Conservation (phyloP, 2,113 vertebrate genomes). For the Lamprologus ornatipinnis region DNA sequence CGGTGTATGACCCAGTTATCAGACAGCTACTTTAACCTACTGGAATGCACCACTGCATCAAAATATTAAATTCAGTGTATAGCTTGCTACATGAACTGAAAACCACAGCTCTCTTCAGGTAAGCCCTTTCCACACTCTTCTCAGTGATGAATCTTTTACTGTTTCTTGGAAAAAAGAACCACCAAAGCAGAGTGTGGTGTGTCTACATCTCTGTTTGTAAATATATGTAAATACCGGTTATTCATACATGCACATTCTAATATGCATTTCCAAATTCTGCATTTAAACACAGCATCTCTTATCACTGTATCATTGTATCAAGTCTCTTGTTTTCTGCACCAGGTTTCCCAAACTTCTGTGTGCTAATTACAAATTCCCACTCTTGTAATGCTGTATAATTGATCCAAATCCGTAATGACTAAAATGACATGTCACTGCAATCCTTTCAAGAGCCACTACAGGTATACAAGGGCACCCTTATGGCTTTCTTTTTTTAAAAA, state of each 20-base stretch:
- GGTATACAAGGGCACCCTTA: background rate
- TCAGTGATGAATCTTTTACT: background rate
- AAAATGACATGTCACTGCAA: background rate
- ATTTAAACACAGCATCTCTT: background rate
- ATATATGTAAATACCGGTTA: background rate
- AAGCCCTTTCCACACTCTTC: background rate
- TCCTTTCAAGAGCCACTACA: background rate
- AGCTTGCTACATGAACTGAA: background rate
- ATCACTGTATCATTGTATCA: background rate
- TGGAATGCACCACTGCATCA: background rate
- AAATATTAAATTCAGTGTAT: background rate
- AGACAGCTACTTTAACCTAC: background rate
- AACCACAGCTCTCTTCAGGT: background rate
- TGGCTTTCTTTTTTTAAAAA: rapidly evolving
- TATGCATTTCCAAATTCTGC: background rate
- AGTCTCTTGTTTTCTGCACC: background rate
- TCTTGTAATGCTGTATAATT: background rate
- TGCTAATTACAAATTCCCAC: background rate
- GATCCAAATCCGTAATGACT: background rate
- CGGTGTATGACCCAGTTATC: background rate
- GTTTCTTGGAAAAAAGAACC: background rate
- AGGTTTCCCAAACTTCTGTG: background rate
- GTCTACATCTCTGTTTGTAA: background rate
- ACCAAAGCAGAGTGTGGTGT: background rate
- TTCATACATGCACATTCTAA: background rate